Evolutionary conservation across 2,113 vertebrate genomes (phyloP).

Genomic region (Oxyura jamaicensis): DNA sequence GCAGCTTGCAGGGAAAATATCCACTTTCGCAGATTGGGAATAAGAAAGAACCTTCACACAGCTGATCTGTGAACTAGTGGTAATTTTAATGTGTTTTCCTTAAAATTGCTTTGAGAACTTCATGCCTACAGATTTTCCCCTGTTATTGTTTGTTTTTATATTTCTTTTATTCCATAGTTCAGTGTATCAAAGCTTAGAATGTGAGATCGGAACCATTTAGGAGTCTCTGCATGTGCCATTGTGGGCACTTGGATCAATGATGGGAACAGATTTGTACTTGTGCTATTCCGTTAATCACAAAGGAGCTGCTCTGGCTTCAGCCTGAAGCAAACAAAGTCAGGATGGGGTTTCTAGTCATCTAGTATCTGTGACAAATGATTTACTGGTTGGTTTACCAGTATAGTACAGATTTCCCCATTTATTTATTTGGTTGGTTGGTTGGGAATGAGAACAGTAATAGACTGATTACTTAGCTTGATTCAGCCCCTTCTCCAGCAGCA

Average conservation of each 20-base stretch:
- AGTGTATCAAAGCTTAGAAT: neutral
- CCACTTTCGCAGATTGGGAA: slow-evolving; percentile 3
- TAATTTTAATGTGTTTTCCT: slow-evolving; percentile 56
- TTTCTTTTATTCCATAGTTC: slow-evolving; percentile 29
- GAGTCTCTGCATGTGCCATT: neutral
- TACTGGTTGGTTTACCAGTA: neutral
- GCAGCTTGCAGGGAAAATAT: slow-evolving; percentile 33
- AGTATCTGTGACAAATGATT: neutral
- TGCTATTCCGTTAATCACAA: neutral
- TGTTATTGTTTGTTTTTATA: slow-evolving; percentile 17
- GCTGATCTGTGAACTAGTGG: slow-evolving; percentile 18
- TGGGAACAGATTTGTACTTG: neutral
- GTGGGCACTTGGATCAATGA: neutral
- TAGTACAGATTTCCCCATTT: neutral
- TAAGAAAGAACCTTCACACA: slow-evolving; percentile 26
- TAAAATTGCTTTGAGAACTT: slow-evolving; percentile 14
- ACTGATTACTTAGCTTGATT: neutral
- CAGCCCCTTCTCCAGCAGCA: neutral
- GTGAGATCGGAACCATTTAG: neutral
- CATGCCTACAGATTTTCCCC: neutral
- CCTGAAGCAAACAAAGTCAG: neutral
- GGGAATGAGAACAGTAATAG: neutral
- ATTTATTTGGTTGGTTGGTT: too few relatives aligned
- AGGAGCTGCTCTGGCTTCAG: neutral
- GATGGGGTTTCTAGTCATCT: neutral